Conservation (phyloP, 2,888 invertebrate genomes). For the Synanthedon andrenaeformis region DNA sequence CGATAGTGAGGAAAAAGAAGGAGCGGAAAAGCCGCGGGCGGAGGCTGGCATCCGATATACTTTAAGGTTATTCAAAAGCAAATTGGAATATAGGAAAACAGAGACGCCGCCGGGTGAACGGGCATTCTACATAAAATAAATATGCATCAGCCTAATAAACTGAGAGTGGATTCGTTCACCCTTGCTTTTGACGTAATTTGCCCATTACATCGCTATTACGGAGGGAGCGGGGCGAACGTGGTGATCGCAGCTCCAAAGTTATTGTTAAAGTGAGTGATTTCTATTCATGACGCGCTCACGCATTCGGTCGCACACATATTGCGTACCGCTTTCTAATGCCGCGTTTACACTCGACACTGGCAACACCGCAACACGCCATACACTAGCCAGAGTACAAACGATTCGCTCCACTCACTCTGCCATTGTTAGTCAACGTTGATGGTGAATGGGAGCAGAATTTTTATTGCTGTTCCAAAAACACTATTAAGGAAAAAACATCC, state of each 20-base stretch:
- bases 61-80: neutral
- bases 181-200: constrained; percentile 14
- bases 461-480: too few relatives aligned
- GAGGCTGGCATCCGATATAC: neutral
- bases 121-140: constrained; percentile 1
- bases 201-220: constrained; percentile 22
- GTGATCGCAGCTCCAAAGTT: constrained; percentile 24
- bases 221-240: constrained; percentile 1
- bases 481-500: too few relatives aligned
- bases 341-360: neutral
- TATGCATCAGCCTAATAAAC: constrained; percentile 27
- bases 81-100: neutral
- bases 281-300: constrained; percentile 50
- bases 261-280: constrained; percentile 50
- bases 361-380: neutral
- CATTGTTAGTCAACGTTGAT: neutral
- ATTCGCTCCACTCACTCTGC: neutral
- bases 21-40: neutral
- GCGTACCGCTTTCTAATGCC: constrained; percentile 16
- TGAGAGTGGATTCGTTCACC: constrained; percentile 21
- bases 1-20: neutral
- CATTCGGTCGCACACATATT: constrained; percentile 19
- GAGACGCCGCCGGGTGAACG: neutral
- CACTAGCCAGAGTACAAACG: too few relatives aligned
- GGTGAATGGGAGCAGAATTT: neutral